Evolutionary conservation across 2,113 vertebrate genomes (phyloP).

Genomic region (Motacilla alba): DNA sequence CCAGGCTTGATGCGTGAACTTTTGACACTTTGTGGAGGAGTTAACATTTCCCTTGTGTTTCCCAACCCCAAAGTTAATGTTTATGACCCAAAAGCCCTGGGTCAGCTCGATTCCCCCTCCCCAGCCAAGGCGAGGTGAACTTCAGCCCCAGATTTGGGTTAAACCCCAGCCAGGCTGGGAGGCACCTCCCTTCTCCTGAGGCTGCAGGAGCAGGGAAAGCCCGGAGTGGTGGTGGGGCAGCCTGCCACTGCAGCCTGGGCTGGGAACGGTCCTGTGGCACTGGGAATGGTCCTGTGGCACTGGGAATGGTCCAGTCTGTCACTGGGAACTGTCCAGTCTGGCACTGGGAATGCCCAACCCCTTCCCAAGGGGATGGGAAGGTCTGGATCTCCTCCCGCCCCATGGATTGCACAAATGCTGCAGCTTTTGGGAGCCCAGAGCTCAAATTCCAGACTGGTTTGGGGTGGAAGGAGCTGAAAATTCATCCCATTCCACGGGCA

Average conservation of each 20-base stretch:
- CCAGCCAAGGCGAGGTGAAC: background rate
- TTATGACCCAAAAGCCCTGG: background rate
- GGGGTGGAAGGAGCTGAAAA: background rate
- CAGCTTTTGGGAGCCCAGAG: rapidly evolving
- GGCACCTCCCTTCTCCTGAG: background rate
- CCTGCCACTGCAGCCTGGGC: background rate
- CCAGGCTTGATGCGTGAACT: background rate
- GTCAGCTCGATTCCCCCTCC: background rate
- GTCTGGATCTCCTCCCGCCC: rapidly evolving
- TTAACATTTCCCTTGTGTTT: background rate
- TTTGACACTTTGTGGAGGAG: background rate
- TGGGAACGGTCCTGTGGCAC: background rate
- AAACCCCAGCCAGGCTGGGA: background rate
- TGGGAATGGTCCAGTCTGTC: background rate
- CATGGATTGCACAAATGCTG: too few relatives aligned
- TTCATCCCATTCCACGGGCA: background rate
- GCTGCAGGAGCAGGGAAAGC: background rate
- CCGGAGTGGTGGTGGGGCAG: rapidly evolving
- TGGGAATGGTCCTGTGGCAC: too few relatives aligned
- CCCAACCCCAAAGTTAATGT: background rate
- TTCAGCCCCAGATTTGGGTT: background rate
- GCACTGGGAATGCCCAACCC: background rate
- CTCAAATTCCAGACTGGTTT: background rate
- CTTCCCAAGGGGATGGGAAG: background rate
- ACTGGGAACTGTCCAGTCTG: background rate